phyloP scores from a whole-genome alignment of 2,888 invertebrate genomes.

The Encarsia formosa region DNA sequence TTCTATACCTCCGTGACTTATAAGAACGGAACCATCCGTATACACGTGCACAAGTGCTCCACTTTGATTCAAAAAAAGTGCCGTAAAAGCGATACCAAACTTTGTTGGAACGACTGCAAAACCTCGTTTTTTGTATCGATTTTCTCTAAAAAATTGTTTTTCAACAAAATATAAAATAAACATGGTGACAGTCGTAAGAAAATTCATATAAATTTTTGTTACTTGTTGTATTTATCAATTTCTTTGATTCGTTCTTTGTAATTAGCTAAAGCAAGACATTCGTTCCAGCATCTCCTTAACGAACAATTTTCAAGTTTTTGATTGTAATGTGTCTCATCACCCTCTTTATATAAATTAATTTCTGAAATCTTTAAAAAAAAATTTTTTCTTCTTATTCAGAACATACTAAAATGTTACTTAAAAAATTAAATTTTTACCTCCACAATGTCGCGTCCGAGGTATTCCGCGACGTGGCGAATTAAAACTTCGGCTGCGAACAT shows the following conservation, averaged over 20 bases:
- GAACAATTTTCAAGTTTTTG: constrained; percentile 72
- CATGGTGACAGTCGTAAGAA: no score
- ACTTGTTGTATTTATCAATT: constrained; percentile 71
- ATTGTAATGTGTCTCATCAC: constrained; percentile 73
- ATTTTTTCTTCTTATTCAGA: background rate
- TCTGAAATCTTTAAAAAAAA: constrained; percentile 52
- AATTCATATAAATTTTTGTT: background rate
- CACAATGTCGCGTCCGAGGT: constrained; percentile 61
- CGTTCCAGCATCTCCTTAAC: constrained; percentile 70
- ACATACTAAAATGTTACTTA: background rate
- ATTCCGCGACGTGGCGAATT: constrained; percentile 70
- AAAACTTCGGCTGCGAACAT: constrained; percentile 83
- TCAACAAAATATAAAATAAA: no score
- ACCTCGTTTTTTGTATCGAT: constrained; percentile 85
- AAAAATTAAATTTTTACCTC: constrained; percentile 52
- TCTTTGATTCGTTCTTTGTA: constrained; percentile 58
- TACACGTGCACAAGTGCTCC: constrained; percentile 88
- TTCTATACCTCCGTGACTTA: constrained; percentile 91
- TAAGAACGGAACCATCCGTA: constrained; percentile 79
- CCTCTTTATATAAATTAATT: constrained; percentile 77
- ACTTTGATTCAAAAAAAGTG: constrained; percentile 73
- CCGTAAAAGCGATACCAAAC: constrained; percentile 80
- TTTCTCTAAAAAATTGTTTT: constrained; percentile 53
- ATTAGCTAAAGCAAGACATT: constrained; percentile 67
- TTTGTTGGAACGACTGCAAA: constrained; percentile 77